phyloP scores from a whole-genome alignment of 2,888 invertebrate genomes.

The Harpalus rubripes region DNA sequence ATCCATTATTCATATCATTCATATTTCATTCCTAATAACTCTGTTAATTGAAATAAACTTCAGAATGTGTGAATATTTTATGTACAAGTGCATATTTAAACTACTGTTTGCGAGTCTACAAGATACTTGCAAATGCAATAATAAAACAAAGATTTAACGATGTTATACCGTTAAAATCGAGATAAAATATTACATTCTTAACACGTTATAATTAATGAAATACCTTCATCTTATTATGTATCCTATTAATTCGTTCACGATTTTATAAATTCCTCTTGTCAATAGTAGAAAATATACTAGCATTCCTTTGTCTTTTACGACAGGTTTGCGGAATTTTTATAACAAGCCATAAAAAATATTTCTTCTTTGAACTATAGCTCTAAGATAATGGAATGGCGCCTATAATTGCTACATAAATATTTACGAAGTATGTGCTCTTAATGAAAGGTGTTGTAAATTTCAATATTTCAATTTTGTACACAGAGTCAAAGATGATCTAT shows the following conservation, averaged over 20 bases:
- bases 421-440: too few relatives aligned
- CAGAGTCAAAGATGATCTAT: too few relatives aligned
- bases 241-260: constrained; percentile 51
- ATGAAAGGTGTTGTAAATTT: too few relatives aligned
- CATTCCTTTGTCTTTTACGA: constrained; percentile 38
- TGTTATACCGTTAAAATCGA: constrained; percentile 39
- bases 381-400: background rate
- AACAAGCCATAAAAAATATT: constrained; percentile 18
- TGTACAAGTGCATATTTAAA: background rate
- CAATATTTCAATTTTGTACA: too few relatives aligned
- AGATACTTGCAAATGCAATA: background rate
- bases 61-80: background rate
- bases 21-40: constrained; percentile 3
- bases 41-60: constrained; percentile 6
- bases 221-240: constrained; percentile 46
- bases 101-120: background rate
- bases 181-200: constrained; percentile 56
- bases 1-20: constrained; percentile 6
- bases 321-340: constrained; percentile 34
- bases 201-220: constrained; percentile 60
- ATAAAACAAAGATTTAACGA: background rate
- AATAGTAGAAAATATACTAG: constrained; percentile 42
- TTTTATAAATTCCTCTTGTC: constrained; percentile 59
- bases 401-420: too few relatives aligned
- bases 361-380: background rate